Evolutionary conservation across 2,888 invertebrate genomes (phyloP).

Genomic region (Diloba caeruleocephala): DNA sequence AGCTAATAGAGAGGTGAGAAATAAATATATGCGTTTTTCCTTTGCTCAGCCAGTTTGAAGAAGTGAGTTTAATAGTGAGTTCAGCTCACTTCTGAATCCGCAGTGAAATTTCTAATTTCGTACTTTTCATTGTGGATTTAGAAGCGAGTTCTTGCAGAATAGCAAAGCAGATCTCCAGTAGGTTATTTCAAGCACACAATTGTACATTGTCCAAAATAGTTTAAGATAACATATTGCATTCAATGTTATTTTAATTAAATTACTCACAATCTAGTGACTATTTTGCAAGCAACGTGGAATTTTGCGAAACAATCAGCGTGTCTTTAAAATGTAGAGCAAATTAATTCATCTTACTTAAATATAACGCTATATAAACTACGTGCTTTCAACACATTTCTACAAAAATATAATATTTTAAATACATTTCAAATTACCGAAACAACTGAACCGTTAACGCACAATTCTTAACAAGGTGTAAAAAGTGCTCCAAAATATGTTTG

Average conservation of each 20-base stretch:
- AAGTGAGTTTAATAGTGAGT: too few species aligned
- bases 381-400: not conserved
- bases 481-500: conserved; percentile 60
- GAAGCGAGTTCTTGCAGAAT: too few species aligned
- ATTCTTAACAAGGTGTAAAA: conserved; percentile 70
- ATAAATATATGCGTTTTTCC: too few species aligned
- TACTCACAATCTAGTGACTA: conserved; percentile 26
- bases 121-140: too few species aligned
- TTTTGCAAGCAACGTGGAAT: conserved; percentile 12
- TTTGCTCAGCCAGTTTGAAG: too few species aligned
- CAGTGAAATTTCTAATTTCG: too few species aligned
- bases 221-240: conserved; percentile 19
- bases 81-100: too few species aligned
- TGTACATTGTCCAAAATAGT: conserved; percentile 1
- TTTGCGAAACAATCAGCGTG: conserved; percentile 4
- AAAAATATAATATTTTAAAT: conserved; percentile 38
- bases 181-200: not conserved
- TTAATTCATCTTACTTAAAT: not conserved
- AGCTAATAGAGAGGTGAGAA: not conserved
- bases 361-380: too few species aligned
- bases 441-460: conserved; percentile 59
- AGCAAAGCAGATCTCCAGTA: too few species aligned
- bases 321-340: conserved; percentile 4
- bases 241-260: conserved; percentile 30
- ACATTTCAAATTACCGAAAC: conserved; percentile 60